phyloP scores from a whole-genome alignment of 2,888 invertebrate genomes.

The Argynnis bischoffii region DNA sequence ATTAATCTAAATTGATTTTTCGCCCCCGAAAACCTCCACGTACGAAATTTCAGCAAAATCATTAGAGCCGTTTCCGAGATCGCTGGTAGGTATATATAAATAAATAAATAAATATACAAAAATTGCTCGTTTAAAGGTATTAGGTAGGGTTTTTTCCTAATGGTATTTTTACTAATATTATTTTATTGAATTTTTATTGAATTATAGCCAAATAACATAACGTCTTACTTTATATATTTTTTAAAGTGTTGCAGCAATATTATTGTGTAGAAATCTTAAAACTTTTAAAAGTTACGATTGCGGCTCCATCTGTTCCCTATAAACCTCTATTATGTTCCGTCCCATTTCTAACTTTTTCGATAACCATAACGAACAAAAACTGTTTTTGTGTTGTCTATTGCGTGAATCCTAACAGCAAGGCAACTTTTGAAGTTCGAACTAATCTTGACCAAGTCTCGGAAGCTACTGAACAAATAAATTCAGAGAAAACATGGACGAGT shows the following conservation, averaged over 20 bases:
- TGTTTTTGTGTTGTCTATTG: conserved; percentile 41
- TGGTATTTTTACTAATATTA: too few relatives aligned
- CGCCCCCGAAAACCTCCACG: too few relatives aligned
- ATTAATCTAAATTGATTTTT: too few relatives aligned
- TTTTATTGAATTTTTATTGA: too few relatives aligned
- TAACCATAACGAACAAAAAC: conserved; percentile 47
- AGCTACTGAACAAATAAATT: conserved; percentile 40
- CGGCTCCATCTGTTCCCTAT: conserved; percentile 40
- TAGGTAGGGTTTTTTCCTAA: too few relatives aligned
- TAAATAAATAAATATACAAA: too few relatives aligned
- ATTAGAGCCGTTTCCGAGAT: too few relatives aligned
- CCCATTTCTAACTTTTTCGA: conserved; percentile 45
- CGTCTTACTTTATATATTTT: not conserved
- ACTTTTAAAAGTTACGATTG: conserved; percentile 32
- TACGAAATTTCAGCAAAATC: too few relatives aligned
- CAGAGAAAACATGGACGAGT: conserved; percentile 36
- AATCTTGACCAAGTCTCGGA: conserved; percentile 41
- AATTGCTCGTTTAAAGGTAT: too few relatives aligned
- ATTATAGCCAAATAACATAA: not conserved
- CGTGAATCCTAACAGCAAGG: conserved; percentile 40
- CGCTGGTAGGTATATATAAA: too few relatives aligned
- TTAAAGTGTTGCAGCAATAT: not conserved
- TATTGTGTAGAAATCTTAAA: conserved; percentile 20
- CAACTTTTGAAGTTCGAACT: conserved; percentile 42
- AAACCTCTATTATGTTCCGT: conserved; percentile 41